Evolutionary conservation across 2,888 invertebrate species (phyloP), one percentile per base, ranked within the genome.

Genomic region (Mythimna pallens): DNA sequence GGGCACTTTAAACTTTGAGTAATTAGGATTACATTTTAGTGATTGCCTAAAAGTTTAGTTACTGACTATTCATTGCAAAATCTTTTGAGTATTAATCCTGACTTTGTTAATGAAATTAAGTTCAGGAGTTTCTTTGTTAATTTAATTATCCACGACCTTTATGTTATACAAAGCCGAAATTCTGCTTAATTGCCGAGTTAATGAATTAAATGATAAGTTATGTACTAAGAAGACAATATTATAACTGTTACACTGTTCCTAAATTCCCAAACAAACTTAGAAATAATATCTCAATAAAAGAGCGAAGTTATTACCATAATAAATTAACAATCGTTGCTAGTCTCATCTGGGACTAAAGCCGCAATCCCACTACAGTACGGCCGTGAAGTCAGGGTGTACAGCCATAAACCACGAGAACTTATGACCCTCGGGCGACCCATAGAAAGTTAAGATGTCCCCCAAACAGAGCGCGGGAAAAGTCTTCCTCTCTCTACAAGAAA

Each of bases 341-440:
- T 78, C 54, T 70, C 65, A 63, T 61, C 40, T 34, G 58, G 70
- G 58, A 63, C 14, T 70, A 50, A 36, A 52, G 40, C 76, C 71
- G 52, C 66, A 81, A 71, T 81, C 62, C 62, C 55, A 59, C 75
- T 75, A 70, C 65, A 69, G 63, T 76, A 70, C 58, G 57, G 62
- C 73, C 70, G 65, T 76, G 73, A 81, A 84, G 64, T 66, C 68
- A 65, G 73, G 65, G 76, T 79, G 70, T 84, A 78, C 73, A 81
- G 71, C 73, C 57, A 83, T 84, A 84, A 84, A 84, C 83, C 84
- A 84, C 67, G 65, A 68, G 76, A 84, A 84, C 84, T 84, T 84
- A 84, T 83, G 83, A 83, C 76, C 71, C 83, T 73, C 70, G 34
- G 61, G 78, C 73, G 81, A 70, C 78, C 81, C 71, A 73, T 78